phyloP scores from a whole-genome alignment of 2,797 vertebrate species.

The Delichon dasypus region DNA sequence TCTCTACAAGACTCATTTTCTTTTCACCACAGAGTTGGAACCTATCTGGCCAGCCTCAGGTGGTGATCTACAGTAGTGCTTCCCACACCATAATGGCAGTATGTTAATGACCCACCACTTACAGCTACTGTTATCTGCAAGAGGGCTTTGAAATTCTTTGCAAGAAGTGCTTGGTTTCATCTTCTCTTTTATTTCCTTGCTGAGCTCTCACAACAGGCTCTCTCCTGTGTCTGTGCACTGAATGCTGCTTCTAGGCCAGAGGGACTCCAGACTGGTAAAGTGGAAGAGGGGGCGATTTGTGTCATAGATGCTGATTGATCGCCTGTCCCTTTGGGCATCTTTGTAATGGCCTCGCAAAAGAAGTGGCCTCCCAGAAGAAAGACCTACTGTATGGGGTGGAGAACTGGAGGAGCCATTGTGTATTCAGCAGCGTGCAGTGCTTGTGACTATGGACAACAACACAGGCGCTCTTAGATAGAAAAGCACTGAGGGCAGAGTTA shows the following conservation, averaged over 20 bases:
- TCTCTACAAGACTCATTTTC: not conserved
- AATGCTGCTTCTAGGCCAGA: not conserved
- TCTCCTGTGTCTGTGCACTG: not conserved
- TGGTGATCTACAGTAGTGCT: not conserved
- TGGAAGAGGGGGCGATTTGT: slow-evolving; percentile 25
- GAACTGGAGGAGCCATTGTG: slow-evolving; percentile 51
- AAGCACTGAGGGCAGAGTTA: not conserved
- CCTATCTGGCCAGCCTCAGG: not conserved
- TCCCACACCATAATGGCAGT: not conserved
- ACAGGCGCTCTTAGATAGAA: not conserved
- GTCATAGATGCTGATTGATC: slow-evolving; percentile 12
- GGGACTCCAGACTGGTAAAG: not conserved
- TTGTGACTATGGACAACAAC: not conserved
- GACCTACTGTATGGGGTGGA: not conserved
- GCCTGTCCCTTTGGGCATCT: slow-evolving; percentile 7
- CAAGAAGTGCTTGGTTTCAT: slow-evolving; percentile 16
- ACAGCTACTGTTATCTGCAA: not conserved
- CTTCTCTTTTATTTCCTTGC: slow-evolving; percentile 30
- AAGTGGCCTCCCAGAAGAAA: slow-evolving; percentile 46
- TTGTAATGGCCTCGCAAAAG: slow-evolving; percentile 19
- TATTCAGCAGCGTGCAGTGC: slow-evolving; percentile 38
- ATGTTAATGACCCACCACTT: not conserved
- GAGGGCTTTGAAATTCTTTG: slow-evolving; percentile 29
- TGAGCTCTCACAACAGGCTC: not conserved
- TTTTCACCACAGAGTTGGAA: not conserved